phyloP scores from a whole-genome alignment of 1,140 invertebrate genomes.

The Kradibia gibbosae region DNA sequence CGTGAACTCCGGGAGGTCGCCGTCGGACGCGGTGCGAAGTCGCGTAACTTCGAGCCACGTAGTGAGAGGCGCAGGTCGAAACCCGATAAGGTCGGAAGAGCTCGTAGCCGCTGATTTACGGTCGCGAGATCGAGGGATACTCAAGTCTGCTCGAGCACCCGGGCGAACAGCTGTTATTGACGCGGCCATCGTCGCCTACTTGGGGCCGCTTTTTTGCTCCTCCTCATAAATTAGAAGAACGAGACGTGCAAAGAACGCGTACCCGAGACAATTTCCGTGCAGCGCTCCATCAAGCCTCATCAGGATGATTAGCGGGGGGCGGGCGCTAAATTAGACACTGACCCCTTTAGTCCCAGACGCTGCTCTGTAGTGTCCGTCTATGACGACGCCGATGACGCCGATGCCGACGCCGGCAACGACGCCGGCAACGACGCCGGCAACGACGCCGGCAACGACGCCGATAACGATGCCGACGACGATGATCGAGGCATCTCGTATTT shows the following conservation, averaged over 20 bases:
- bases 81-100: neutral
- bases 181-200: neutral
- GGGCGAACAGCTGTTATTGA: conserved; percentile 23
- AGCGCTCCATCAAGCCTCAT: conserved; percentile 67
- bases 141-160: neutral
- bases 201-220: neutral
- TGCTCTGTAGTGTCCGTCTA: conserved; percentile 40
- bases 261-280: conserved; percentile 65
- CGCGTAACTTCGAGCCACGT: too few species aligned
- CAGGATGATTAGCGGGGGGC: conserved; percentile 66
- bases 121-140: neutral
- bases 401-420: too few species aligned
- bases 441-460: neutral
- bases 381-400: neutral
- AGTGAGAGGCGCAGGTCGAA: conserved; percentile 17
- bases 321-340: conserved; percentile 66
- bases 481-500: conserved; percentile 52
- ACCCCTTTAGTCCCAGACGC: conserved; percentile 53
- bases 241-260: neutral
- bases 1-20: conserved; percentile 23
- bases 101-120: neutral
- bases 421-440: too few species aligned
- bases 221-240: conserved; percentile 8
- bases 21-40: neutral
- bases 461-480: neutral